Evolutionary conservation across 2,888 invertebrate genomes (phyloP).

Genomic region (Malthinus flaveolus): DNA sequence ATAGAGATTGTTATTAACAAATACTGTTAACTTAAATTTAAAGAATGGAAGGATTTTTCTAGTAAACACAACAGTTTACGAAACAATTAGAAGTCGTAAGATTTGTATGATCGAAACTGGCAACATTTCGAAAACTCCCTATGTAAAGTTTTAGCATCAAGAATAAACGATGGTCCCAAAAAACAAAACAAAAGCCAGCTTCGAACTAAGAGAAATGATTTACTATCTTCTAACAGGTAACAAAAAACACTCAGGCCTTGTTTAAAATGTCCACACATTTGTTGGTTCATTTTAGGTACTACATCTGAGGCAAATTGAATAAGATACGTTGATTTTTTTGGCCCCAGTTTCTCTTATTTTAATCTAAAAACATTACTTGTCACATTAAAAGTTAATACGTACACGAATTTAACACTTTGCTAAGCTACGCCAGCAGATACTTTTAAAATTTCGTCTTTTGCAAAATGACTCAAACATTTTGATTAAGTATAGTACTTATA

Average conservation of each 20-base stretch:
- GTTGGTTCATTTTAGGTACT: constrained; percentile 22
- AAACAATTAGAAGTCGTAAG: neutral
- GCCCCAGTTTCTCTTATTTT: constrained; percentile 47
- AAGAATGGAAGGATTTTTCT: constrained; percentile 30
- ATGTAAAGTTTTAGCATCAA: no score
- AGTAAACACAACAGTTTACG: neutral
- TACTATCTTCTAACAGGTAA: constrained; percentile 28
- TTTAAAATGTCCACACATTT: constrained; percentile 21
- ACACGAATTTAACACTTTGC: constrained; percentile 28
- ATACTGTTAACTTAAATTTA: constrained; percentile 30
- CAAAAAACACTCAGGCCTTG: constrained; percentile 30
- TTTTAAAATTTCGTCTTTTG: constrained; percentile 20
- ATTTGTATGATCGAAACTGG: neutral
- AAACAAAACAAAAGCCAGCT: constrained; percentile 7
- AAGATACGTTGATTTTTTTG: constrained; percentile 52
- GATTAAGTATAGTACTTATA: constrained; percentile 41
- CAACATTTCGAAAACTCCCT: neutral
- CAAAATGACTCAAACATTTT: constrained; percentile 35
- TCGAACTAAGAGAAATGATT: constrained; percentile 14
- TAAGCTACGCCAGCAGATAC: constrained; percentile 24
- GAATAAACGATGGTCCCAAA: constrained; percentile 4
- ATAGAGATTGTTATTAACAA: constrained; percentile 28
- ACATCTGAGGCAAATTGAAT: constrained; percentile 49
- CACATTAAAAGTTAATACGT: constrained; percentile 32
- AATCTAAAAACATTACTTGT: constrained; percentile 31